Evolutionary conservation across 2,797 vertebrate species (phyloP), one percentile per base, ranked within the genome.

Genomic region (Cynopterus sphinx): DNA sequence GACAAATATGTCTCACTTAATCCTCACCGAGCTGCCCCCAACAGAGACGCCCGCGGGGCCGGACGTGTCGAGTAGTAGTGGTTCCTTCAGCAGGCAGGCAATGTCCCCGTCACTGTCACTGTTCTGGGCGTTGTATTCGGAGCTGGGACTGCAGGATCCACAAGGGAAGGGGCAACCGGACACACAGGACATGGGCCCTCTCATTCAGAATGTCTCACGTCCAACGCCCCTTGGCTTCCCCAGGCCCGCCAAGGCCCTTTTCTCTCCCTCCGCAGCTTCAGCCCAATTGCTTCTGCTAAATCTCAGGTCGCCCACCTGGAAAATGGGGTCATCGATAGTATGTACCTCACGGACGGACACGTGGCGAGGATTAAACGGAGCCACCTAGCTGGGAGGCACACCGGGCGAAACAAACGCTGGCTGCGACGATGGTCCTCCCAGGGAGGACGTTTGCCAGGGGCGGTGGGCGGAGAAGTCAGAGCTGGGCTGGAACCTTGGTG

Each of bases 1-100:
- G 71, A 83, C 87, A 97, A 97, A 92, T 81, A 81, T 28, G 73
- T 95, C 95, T 97, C 96, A 85, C 91, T 96, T 96, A 95, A 97
- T 96, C 97, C 96, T 90, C 79, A 16, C 68, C 36, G 13, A 5
- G 12, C 53, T 90, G 74, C 83, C 91, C 78, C 78, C 46, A 49
- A 71, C 3, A 6, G 95, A 79, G 75, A 46, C 11, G 8, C 71
- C 16, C 17, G 5, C 85, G 21, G 39, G 49, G 92, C 92, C 85
- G 82, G n/a, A 51, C 57, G 84, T 71, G 71, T 53, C 59, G 51
- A 75, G 89, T 73, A 33, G 91, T 81, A 41, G 46, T 31, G 17
- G 91, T 77, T 73, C 86, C 84, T 55, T n/a, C 16, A 19, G 59
- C 63, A 43, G 36, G 61, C 9, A 5, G 33, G 33, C 33, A 33